Evolutionary conservation across 1,140 invertebrate species (phyloP).

Genomic region (Ceratoteleas bidentatus): DNA sequence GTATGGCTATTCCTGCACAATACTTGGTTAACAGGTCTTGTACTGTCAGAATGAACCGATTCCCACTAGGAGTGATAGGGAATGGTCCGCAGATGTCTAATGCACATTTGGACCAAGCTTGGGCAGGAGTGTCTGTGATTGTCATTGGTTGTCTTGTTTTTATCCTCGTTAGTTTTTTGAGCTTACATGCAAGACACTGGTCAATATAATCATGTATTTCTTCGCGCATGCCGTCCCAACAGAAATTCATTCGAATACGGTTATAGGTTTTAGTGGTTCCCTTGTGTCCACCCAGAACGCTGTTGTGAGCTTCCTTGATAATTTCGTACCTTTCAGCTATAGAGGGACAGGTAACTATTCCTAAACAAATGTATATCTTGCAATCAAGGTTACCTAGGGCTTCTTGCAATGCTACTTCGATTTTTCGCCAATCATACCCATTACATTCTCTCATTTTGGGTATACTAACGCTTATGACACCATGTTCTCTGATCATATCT

Average conservation of each 20-base stretch:
- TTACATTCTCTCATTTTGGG: too few species aligned
- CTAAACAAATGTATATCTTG: background rate
- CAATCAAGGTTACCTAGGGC: too few species aligned
- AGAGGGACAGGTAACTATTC: background rate
- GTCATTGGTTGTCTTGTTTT: conserved; percentile 37
- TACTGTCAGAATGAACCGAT: conserved; percentile 66
- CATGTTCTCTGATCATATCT: too few species aligned
- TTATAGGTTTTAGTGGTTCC: conserved; percentile 41
- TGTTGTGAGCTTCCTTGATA: conserved; percentile 32
- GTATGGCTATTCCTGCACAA: conserved; percentile 14
- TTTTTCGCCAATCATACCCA: too few species aligned
- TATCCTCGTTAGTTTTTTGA: conserved; percentile 41
- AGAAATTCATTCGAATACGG: conserved; percentile 34
- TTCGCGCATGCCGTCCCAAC: conserved; percentile 48
- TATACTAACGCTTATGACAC: too few species aligned
- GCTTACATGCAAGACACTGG: conserved; percentile 38
- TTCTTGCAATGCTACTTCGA: too few species aligned
- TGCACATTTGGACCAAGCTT: conserved; percentile 18
- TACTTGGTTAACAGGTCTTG: conserved; percentile 72
- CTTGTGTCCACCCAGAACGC: conserved; percentile 45
- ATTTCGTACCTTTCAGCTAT: conserved; percentile 16
- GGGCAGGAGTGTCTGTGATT: conserved; percentile 35
- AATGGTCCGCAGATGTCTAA: conserved; percentile 69
- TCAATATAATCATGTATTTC: conserved; percentile 46
- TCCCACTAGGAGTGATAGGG: conserved; percentile 42